Base-by-base conservation (phyloP, 2,888 invertebrate species). In the Drosophila tanythrix region DNA sequence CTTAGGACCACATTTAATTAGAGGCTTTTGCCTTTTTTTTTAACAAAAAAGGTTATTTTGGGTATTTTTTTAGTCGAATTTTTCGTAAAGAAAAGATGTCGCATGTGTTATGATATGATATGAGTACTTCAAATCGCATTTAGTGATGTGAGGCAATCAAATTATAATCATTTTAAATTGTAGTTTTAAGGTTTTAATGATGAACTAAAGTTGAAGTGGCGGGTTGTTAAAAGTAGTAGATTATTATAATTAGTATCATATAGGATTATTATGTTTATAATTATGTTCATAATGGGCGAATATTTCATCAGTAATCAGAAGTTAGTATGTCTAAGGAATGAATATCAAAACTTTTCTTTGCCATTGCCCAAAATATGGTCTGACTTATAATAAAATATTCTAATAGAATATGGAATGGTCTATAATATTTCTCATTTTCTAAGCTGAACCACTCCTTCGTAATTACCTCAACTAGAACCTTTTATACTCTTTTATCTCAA, bases 1-100 rank as follows among this genome's bases (percentile, higher is more conserved):
- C 70, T 76, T 81, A 73, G 85, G 79, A 76, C 70, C 83, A 76
- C 88, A 74, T 85, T 85, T 85, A 85, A 85, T 85, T 85, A 88
- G 83, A 78, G 78, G 61, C 83, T 67, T 46, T 66, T 72, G 51
- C 65, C 66, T 48, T 55, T 31, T 66, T 46, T 55, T 31, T 61
- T 33, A 52, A 70, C 53, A 57, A 65, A 50, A 50, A 55, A 43
- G 21, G n/a, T 60, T 67, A 3, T 5, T 15, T 68, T 56, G 27
- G 18, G 31, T 2, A 1, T 21, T 51, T 52, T 46, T 58, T 60
- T 36, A 13, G n/a, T 13, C 13, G 6, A 15, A 2, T n/a, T 52
- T 46, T 58, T 52, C 2, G 3, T 11, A 29, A 21, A 25, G n/a
- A 27, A 21, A 40, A 40, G 1, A 27, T 70, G 21, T 29, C 13